Evolutionary conservation across 2,113 vertebrate genomes (phyloP).

Genomic region (Psittacara wagleri): DNA sequence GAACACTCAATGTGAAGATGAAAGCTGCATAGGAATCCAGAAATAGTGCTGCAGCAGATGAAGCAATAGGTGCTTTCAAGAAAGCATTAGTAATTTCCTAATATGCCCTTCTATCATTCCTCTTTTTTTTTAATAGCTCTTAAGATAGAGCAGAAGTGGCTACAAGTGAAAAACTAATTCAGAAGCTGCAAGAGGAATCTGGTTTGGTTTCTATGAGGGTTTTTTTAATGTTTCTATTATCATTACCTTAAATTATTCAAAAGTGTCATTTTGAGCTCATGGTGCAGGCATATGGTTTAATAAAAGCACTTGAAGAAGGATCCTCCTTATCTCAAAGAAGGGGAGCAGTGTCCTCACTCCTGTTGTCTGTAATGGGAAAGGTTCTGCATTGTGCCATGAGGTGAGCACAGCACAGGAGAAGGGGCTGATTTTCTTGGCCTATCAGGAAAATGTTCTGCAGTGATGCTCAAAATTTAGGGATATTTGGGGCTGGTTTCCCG

Average conservation of each 20-base stretch:
- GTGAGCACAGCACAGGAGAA: accelerated
- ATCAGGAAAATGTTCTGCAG: not conserved
- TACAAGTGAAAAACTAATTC: slow-evolving; percentile 53
- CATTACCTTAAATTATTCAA: slow-evolving; percentile 60
- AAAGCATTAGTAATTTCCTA: slow-evolving; percentile 23
- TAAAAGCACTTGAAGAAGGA: slow-evolving; percentile 9
- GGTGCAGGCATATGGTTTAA: slow-evolving; percentile 17
- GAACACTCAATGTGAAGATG: not conserved
- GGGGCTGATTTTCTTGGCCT: not conserved
- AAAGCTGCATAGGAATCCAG: slow-evolving; percentile 42
- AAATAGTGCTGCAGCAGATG: slow-evolving; percentile 3
- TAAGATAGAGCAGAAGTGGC: slow-evolving; percentile 49
- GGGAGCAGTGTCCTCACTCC: not conserved
- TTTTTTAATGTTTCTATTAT: slow-evolving; percentile 58
- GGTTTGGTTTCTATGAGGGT: slow-evolving; percentile 12
- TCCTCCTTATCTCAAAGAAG: not conserved
- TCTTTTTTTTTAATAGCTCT: not conserved
- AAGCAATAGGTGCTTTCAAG: slow-evolving; percentile 29
- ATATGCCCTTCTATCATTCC: not conserved
- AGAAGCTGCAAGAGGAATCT: not conserved
- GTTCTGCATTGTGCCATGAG: accelerated
- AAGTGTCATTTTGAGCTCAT: slow-evolving; percentile 49
- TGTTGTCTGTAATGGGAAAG: not conserved
- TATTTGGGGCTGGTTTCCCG: not conserved
- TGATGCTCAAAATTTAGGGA: not conserved